Base-by-base conservation (phyloP, 2,888 invertebrate species). In the Drosophila mimetica region DNA sequence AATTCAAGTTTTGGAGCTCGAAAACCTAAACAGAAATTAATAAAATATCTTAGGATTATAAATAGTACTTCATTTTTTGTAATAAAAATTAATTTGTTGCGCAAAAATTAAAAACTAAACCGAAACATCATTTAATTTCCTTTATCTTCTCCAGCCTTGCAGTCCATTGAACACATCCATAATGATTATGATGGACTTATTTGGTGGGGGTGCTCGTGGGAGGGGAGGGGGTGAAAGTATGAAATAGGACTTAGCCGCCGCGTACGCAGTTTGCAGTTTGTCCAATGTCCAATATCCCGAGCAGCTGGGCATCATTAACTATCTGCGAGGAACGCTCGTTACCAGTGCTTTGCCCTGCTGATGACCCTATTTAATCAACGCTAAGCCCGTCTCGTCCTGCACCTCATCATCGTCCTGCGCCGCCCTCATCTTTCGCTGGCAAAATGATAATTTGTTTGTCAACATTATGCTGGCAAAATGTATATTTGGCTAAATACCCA, bases 361-460 rank as follows among this genome's bases (percentile, higher is more conserved):
- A 84, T 88, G 82, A 65, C 73, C 75, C 85, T 48, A 84, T 80
- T 88, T 86, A 88, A 82, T 82, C 85, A 82, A 59, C 75, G 66
- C 75, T 82, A 82, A 88, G 88, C 77, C 70, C 46, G 22, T 32
- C 67, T 48, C 42, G 30, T 3, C 46, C 46, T 41, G 16, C 36
- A 8, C 39, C 13, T 13, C 30, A n/a, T 37, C 52, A 7, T n/a
- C n/a, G 7, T 42, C 42, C n/a, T 22, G 2, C n/a, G 11, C 18
- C 18, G 0, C 3, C 7, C 41, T 20, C 16, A 7, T 11, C 16
- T 28, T 16, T 18, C 8, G 18, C 16, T 37, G 14, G 14, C 36
- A 41, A 65, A 80, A 73, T 66, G 61, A 75, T 80, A 82, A 82
- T 88, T 83, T 86, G 70, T 83, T 79, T 86, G 75, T 86, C 80